Percentiles rank a stretch among this genome's conserved stretches.
Conservation (phyloP, 2,113 vertebrate species). For the Catharus bicknelli region DNA sequence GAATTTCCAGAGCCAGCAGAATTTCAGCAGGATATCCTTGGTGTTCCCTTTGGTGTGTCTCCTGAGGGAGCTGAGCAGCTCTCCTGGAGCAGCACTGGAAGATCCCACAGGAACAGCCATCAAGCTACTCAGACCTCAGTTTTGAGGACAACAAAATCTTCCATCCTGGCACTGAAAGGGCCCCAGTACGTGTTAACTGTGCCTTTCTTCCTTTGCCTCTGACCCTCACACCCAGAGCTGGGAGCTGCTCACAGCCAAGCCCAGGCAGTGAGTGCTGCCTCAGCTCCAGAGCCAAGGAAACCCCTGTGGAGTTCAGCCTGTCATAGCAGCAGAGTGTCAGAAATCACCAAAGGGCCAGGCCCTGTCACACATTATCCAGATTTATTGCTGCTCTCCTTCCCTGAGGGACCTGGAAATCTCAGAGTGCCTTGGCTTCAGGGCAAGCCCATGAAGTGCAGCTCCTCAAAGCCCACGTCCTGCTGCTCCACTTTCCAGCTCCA, state of each 20-base stretch:
- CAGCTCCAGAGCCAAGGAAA: slow-evolving; percentile 13
- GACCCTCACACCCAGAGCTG: neutral
- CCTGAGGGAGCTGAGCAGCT: neutral
- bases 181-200: neutral
- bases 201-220: neutral
- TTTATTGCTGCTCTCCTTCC: neutral
- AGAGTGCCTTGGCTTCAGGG: neutral
- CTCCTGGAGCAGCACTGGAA: neutral
- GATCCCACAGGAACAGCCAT: neutral
- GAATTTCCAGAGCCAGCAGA: slow-evolving; percentile 15
- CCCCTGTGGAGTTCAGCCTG: neutral
- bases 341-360: slow-evolving; percentile 5
- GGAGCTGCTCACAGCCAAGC: slow-evolving; percentile 3
- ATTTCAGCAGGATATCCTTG: neutral
- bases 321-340: neutral
- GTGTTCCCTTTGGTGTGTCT: neutral
- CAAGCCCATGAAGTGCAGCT: neutral
- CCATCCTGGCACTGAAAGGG: neutral
- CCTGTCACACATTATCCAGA: neutral
- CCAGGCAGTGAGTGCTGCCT: rapidly evolving
- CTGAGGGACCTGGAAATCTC: neutral
- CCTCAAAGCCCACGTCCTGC: neutral
- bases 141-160: neutral
- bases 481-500: neutral
- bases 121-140: neutral